Conservation (phyloP, 2,888 invertebrate genomes). For the Dasypogon diadema region DNA sequence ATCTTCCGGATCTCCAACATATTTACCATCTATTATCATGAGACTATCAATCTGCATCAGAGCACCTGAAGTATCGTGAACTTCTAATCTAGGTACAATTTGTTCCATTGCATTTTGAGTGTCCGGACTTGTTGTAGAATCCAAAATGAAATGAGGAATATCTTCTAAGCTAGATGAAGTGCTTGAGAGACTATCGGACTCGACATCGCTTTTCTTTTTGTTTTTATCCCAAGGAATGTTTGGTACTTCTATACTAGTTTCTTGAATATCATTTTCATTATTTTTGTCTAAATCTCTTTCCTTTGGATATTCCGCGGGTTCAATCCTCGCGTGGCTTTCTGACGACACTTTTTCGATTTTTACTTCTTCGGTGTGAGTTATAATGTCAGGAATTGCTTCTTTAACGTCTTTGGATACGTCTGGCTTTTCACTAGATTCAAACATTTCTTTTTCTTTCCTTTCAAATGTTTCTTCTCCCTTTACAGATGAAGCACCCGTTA, state of each 20-base stretch:
- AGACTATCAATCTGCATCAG: slow-evolving; percentile 75
- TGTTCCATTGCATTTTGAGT: slow-evolving; percentile 62
- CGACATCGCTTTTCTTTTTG: slow-evolving; percentile 70
- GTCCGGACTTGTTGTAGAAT: slow-evolving; percentile 69
- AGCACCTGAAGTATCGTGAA: slow-evolving; percentile 79
- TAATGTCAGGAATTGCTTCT: slow-evolving; percentile 66
- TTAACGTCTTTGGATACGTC: slow-evolving; percentile 66
- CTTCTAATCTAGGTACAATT: slow-evolving; percentile 77
- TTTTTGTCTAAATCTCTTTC: not conserved
- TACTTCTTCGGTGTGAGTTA: slow-evolving; percentile 63
- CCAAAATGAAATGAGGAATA: slow-evolving; percentile 68
- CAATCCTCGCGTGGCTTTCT: not conserved
- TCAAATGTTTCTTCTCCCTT: slow-evolving; percentile 44
- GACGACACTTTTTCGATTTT: slow-evolving; percentile 53
- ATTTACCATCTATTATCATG: slow-evolving; percentile 70
- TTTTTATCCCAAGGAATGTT: slow-evolving; percentile 65
- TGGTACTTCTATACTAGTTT: slow-evolving; percentile 76
- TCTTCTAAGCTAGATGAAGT: slow-evolving; percentile 69
- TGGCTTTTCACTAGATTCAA: slow-evolving; percentile 58
- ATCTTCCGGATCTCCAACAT: slow-evolving; percentile 69
- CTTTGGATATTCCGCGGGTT: not conserved
- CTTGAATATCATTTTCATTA: slow-evolving; percentile 68
- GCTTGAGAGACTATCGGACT: slow-evolving; percentile 71
- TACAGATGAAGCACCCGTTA: slow-evolving; percentile 45
- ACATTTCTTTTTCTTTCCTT: not conserved